Conservation (phyloP, 2,888 invertebrate genomes). For the Malthinus seriepunctatus region DNA sequence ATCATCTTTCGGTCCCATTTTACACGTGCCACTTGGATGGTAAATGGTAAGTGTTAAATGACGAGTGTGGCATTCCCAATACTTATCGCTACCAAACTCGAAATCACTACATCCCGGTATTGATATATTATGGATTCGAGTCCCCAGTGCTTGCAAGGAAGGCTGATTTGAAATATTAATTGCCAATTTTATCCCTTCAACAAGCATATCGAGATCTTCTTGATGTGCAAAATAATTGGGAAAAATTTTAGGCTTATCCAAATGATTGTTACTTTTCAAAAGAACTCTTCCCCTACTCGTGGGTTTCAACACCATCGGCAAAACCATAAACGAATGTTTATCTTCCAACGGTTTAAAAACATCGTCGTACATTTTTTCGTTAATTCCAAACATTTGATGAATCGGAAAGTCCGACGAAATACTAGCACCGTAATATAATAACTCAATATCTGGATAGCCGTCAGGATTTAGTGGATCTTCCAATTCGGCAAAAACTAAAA, state of each 20-base stretch:
- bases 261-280: slow-evolving; percentile 59
- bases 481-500: slow-evolving; percentile 67
- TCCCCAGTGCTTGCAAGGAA: slow-evolving; percentile 62
- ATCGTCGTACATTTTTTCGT: slow-evolving; percentile 46
- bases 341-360: slow-evolving; percentile 49
- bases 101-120: slow-evolving; percentile 64
- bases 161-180: slow-evolving; percentile 63
- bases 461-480: slow-evolving; percentile 60
- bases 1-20: slow-evolving; percentile 65
- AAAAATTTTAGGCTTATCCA: slow-evolving; percentile 62
- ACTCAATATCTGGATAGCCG: slow-evolving; percentile 68
- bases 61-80: slow-evolving; percentile 70
- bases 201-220: slow-evolving; percentile 66
- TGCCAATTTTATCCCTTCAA: slow-evolving; percentile 65
- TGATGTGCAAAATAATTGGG: slow-evolving; percentile 64
- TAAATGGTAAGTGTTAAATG: slow-evolving; percentile 72
- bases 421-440: slow-evolving; percentile 67
- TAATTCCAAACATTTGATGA: slow-evolving; percentile 55
- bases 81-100: slow-evolving; percentile 66
- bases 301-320: slow-evolving; percentile 63
- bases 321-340: slow-evolving; percentile 54
- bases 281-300: slow-evolving; percentile 63
- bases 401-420: slow-evolving; percentile 59
- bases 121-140: slow-evolving; percentile 62
- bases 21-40: slow-evolving; percentile 69